Conservation (phyloP, 2,888 invertebrate genomes). For the Drosophila nigricruria region DNA sequence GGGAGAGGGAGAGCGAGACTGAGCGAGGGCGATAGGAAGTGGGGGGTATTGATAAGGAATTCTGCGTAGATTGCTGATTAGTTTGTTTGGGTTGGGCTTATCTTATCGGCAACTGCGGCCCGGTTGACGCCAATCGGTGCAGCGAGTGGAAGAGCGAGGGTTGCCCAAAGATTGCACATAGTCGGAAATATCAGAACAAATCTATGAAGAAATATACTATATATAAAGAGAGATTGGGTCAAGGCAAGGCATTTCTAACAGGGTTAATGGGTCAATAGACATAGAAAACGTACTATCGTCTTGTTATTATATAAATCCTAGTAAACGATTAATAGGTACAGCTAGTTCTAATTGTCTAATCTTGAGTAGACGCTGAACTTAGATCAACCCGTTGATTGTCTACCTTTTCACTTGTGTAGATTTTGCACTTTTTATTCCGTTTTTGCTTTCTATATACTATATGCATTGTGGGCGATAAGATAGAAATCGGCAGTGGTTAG, state of each 20-base stretch:
- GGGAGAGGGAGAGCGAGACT: neutral
- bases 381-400: conserved; percentile 26
- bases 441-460: conserved; percentile 13
- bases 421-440: conserved; percentile 5
- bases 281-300: neutral
- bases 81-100: conserved; percentile 69
- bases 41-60: conserved; percentile 23
- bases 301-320: neutral
- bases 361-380: conserved; percentile 18
- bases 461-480: conserved; percentile 30
- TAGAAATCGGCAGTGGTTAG: conserved; percentile 15
- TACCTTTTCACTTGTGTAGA: neutral
- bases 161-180: conserved; percentile 13
- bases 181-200: conserved; percentile 1
- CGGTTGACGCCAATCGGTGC: conserved; percentile 57
- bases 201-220: neutral
- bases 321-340: neutral
- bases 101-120: conserved; percentile 64
- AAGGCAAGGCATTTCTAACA: conserved; percentile 23
- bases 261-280: neutral
- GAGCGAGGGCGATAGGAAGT: neutral
- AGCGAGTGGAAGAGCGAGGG: conserved; percentile 28
- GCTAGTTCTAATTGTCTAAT: conserved; percentile 1
- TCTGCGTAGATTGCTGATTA: conserved; percentile 69
- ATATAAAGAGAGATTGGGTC: conserved; percentile 25